phyloP scores from a whole-genome alignment of 2,797 vertebrate species.

The Chloroceryle inda region DNA sequence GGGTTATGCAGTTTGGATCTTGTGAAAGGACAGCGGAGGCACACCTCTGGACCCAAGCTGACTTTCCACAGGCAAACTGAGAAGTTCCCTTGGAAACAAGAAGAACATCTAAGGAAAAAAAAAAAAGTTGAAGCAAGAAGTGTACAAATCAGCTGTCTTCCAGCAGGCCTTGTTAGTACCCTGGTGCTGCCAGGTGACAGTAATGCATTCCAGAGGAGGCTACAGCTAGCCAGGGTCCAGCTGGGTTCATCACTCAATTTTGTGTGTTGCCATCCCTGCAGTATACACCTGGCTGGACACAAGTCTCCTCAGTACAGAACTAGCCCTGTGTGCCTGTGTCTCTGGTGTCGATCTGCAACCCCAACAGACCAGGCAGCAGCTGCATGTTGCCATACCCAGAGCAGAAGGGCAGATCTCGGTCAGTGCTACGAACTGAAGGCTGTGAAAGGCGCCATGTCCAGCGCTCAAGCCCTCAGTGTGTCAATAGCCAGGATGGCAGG shows the following conservation, averaged over 20 bases:
- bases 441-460: background rate
- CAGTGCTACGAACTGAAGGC: background rate
- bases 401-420: accelerated
- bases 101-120: background rate
- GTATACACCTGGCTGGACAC: background rate
- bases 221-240: background rate
- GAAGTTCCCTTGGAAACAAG: background rate
- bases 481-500: background rate
- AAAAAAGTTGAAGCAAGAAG: background rate
- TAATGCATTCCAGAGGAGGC: background rate
- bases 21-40: background rate
- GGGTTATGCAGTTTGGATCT: background rate
- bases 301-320: background rate
- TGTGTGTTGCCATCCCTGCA: accelerated
- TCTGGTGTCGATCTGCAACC: background rate
- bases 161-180: background rate
- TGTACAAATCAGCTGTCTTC: background rate
- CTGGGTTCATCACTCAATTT: background rate
- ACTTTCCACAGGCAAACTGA: accelerated
- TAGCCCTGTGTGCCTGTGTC: accelerated
- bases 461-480: background rate
- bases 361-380: accelerated
- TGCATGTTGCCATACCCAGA: background rate
- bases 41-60: background rate
- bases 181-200: background rate